These are phyloP conservation scores for Danio aesculapii DNA, from an alignment of 2,797 vertebrate species.

Conservation along the genomic window DNA sequence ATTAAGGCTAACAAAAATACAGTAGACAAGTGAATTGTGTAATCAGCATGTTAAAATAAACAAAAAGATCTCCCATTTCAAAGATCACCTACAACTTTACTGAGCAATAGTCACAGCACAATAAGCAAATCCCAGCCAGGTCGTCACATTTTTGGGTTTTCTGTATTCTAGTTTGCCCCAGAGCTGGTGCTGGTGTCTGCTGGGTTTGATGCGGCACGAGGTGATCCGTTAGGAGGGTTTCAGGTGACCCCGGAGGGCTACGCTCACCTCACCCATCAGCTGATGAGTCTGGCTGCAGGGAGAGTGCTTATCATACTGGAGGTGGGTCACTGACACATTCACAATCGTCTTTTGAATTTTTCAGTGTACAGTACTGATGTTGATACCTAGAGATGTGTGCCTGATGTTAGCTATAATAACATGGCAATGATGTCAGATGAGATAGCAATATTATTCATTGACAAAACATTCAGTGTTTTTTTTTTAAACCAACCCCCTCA, in stretches of 20 bases:
- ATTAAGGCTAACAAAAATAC: no score
- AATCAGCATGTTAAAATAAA: no score
- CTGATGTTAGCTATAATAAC: background rate
- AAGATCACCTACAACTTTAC: no score
- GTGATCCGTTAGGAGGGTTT: constrained; percentile 89
- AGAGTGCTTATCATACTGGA: constrained; percentile 85
- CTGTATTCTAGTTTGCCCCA: constrained; percentile 83
- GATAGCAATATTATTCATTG: no score
- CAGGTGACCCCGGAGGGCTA: constrained; percentile 88
- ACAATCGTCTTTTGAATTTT: background rate
- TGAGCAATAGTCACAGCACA: no score
- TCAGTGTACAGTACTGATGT: background rate
- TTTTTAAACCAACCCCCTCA: background rate
- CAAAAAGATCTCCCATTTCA: no score
- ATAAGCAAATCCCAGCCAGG: no score
- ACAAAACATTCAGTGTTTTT: no score
- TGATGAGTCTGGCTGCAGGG: constrained; percentile 87
- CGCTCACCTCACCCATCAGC: constrained; percentile 88
- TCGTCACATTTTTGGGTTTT: background rate
- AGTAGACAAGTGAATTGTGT: no score
- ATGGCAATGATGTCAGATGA: background rate
- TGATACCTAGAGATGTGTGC: background rate
- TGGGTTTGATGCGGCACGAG: constrained; percentile 90
- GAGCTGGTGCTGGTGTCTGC: constrained; percentile 90
- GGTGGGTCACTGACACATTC: constrained; percentile 67